Evolutionary conservation across 2,888 invertebrate genomes (phyloP).

Genomic region (Merodon equestris): DNA sequence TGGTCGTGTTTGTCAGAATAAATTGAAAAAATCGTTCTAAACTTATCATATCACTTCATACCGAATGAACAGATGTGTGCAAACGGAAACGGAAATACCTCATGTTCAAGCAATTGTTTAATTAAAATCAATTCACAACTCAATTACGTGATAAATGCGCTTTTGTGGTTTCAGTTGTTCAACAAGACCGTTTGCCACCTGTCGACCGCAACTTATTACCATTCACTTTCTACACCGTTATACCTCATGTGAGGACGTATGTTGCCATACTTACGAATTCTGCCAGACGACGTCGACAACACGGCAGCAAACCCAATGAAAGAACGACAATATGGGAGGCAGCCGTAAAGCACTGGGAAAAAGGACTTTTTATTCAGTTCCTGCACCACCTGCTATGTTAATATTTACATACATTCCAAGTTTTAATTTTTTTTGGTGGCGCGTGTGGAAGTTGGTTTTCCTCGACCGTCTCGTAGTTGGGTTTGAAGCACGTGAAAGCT

Average conservation of each 20-base stretch:
- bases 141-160: constrained; percentile 19
- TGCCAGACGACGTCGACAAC: no score
- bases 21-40: no score
- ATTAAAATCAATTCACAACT: constrained; percentile 21
- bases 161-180: constrained; percentile 12
- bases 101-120: constrained; percentile 16
- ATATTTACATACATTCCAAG: constrained; percentile 18
- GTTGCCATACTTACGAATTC: no score
- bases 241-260: constrained; percentile 1
- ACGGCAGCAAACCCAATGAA: no score
- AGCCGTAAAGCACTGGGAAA: constrained; percentile 1
- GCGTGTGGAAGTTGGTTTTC: constrained; percentile 6
- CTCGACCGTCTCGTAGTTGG: neutral
- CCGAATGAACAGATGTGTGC: no score
- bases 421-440: constrained; percentile 8
- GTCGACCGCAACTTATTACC: constrained; percentile 29
- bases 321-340: no score
- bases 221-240: neutral
- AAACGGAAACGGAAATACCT: neutral
- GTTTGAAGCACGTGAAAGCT: constrained; percentile 16
- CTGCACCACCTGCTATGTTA: constrained; percentile 14
- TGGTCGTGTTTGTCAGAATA: no score
- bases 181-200: constrained; percentile 23
- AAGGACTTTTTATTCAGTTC: constrained; percentile 24
- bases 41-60: no score